Percentiles rank a stretch among this genome's conserved stretches.
Evolutionary conservation across 1,140 invertebrate genomes (phyloP).

Genomic region (Drosophila teissieri): DNA sequence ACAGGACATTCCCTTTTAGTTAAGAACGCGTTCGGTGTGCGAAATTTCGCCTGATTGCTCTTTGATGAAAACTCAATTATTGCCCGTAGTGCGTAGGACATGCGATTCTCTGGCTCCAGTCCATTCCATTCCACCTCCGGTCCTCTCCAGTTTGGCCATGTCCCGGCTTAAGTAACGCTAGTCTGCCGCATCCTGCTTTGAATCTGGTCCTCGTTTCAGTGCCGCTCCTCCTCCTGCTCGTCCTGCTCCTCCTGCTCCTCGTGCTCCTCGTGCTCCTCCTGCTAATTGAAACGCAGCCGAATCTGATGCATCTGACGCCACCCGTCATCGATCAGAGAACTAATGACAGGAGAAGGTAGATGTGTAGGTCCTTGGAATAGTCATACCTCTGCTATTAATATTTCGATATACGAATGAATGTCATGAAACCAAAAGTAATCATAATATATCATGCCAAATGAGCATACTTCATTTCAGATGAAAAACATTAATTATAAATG

Average conservation of each 20-base stretch:
- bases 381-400: too few species aligned
- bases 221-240: neutral
- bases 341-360: neutral
- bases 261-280: slow-evolving; percentile 30
- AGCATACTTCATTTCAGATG: too few species aligned
- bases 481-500: too few species aligned
- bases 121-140: slow-evolving; percentile 5
- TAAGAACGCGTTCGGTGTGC: slow-evolving; percentile 81
- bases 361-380: neutral
- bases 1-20: slow-evolving; percentile 63
- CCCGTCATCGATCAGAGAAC: slow-evolving; percentile 35
- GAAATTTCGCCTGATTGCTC: slow-evolving; percentile 81
- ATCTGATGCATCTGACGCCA: slow-evolving; percentile 47
- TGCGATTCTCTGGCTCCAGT: slow-evolving; percentile 14
- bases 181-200: slow-evolving; percentile 35
- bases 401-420: too few species aligned
- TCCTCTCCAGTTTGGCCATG: slow-evolving; percentile 11
- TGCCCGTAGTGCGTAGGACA: slow-evolving; percentile 47
- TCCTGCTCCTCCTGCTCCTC: slow-evolving; percentile 4
- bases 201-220: slow-evolving; percentile 8
- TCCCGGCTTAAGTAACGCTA: slow-evolving; percentile 58
- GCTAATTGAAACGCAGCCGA: slow-evolving; percentile 58
- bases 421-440: too few species aligned
- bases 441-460: too few species aligned
- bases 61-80: slow-evolving; percentile 84